These are phyloP conservation scores for Irena cyanogastra DNA, from an alignment of 2,113 vertebrate species.

Conservation along the genomic window DNA sequence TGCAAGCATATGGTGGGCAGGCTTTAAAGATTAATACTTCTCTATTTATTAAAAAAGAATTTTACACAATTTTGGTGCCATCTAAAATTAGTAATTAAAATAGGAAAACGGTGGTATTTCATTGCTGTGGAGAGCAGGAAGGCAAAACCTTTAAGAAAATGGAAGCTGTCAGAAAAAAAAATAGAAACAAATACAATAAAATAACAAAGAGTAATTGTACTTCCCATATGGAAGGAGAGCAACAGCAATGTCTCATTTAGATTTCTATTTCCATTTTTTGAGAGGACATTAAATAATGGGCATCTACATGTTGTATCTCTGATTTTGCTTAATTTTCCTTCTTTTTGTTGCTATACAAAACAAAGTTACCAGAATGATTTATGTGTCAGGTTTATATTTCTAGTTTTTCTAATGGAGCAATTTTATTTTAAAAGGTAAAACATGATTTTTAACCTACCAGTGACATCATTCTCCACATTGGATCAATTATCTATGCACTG, in stretches of 20 bases:
- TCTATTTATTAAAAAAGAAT: neutral
- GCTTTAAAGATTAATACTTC: neutral
- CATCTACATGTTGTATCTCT: constrained; percentile 16
- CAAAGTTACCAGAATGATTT: constrained; percentile 46
- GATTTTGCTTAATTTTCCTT: constrained; percentile 12
- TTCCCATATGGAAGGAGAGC: neutral
- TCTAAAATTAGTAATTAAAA: neutral
- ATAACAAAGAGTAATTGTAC: neutral
- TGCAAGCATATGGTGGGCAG: neutral
- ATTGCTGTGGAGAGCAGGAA: neutral
- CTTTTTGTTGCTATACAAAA: constrained; percentile 52
- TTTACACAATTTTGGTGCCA: neutral
- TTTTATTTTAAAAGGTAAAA: constrained; percentile 63
- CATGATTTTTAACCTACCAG: constrained; percentile 50
- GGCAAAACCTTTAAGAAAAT: neutral
- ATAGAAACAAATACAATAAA: neutral
- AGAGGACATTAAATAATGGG: constrained; percentile 12
- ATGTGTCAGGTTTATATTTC: constrained; percentile 39
- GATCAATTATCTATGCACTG: constrained; percentile 67
- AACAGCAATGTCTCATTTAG: neutral
- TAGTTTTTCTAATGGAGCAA: constrained; percentile 36
- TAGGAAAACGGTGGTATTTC: neutral
- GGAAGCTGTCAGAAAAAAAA: neutral
- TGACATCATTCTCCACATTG: constrained; percentile 56
- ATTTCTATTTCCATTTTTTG: constrained; percentile 2